Conservation (phyloP, 2,888 invertebrate species). For the Lamellibrachia columna region DNA sequence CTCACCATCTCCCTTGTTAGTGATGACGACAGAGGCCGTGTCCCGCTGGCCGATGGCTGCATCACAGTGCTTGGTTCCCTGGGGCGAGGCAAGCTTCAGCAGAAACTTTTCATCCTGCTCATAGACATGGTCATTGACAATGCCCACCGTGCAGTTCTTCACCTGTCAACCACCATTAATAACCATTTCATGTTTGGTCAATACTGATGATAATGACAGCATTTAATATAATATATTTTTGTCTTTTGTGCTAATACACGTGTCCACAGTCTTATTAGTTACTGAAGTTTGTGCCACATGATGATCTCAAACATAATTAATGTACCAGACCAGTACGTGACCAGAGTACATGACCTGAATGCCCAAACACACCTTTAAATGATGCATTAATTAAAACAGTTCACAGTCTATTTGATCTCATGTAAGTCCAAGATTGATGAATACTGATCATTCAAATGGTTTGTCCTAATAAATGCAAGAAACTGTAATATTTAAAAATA, state of each 20-base stretch:
- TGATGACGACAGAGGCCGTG: constrained; percentile 56
- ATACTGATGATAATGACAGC: background rate
- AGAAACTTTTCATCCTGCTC: constrained; percentile 62
- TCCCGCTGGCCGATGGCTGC: constrained; percentile 54
- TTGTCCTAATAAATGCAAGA: background rate
- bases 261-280: background rate
- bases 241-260: background rate
- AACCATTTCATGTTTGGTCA: background rate
- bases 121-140: constrained; percentile 61
- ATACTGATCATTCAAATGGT: background rate
- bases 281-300: background rate
- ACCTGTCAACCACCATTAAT: constrained; percentile 39
- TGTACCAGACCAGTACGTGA: background rate
- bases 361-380: background rate
- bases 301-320: background rate
- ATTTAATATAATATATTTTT: background rate
- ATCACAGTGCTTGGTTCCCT: constrained; percentile 43
- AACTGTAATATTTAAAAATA: background rate
- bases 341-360: background rate
- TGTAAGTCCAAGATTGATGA: background rate
- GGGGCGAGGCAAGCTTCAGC: constrained; percentile 55
- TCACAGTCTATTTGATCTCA: background rate
- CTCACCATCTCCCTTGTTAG: constrained; percentile 63
- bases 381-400: background rate
- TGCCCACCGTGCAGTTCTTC: constrained; percentile 59